phyloP scores from a whole-genome alignment of 2,797 vertebrate genomes.

The Paedocypris micromegethes region DNA sequence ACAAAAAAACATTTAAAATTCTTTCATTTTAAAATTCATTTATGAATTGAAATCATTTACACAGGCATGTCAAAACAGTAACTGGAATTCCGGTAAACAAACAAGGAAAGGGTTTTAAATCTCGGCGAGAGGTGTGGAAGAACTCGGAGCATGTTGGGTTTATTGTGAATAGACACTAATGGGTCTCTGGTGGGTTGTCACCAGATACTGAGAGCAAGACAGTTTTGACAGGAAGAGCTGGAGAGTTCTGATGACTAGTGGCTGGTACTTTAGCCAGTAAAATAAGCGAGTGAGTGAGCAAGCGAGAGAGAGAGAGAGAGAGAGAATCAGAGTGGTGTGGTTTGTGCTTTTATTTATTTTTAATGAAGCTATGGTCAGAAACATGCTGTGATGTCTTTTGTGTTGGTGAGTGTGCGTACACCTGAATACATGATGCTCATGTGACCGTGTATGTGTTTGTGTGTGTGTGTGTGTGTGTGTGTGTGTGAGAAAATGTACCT shows the following conservation, averaged over 20 bases:
- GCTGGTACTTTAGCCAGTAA: constrained; percentile 28
- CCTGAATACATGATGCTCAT: constrained; percentile 22
- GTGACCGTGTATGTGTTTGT: constrained; percentile 13
- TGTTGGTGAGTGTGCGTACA: constrained; percentile 13
- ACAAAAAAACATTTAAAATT: too few relatives aligned
- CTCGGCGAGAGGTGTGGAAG: too few relatives aligned
- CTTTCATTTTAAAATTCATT: too few relatives aligned
- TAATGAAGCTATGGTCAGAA: constrained; percentile 29
- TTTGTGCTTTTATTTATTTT: constrained; percentile 36
- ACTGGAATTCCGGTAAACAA: too few relatives aligned
- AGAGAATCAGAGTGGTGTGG: constrained; percentile 24
- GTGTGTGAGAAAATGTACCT: constrained; percentile 68
- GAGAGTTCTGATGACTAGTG: constrained; percentile 9
- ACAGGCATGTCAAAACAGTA: too few relatives aligned
- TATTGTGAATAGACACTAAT: constrained; percentile 36
- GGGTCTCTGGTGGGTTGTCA: constrained; percentile 42
- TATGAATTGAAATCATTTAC: too few relatives aligned
- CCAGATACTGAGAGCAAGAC: constrained; percentile 29
- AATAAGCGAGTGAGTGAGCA: background rate
- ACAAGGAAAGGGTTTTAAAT: too few relatives aligned
- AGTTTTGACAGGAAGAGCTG: constrained; percentile 33
- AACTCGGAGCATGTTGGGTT: background rate
- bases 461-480: constrained; percentile 23
- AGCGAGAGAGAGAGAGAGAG: constrained; percentile 19
- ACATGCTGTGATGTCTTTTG: constrained; percentile 19